Base-by-base conservation (phyloP, 2,113 vertebrate genomes). In the Setophaga petechia region DNA sequence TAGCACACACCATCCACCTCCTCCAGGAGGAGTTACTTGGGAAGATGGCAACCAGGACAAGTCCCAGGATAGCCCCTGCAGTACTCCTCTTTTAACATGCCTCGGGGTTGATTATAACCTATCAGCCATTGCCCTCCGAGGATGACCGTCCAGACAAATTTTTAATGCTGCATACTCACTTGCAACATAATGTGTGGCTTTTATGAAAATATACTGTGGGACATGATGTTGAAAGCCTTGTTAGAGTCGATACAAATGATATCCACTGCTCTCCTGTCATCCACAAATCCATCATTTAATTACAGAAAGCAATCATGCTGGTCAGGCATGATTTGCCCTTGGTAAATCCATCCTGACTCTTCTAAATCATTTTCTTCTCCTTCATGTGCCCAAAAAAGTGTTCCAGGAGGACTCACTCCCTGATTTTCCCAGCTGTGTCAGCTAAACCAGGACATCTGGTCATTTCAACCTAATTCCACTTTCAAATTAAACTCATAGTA, bases 341-440 rank as follows among this genome's bases (percentile, higher is more conserved):
- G 37, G 67, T 90, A 96, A 95, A 95, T 86, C 46, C 63, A 83
- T 73, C 59, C 41, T 92, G 82, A 93, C 92, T 85, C 79, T 55
- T 96, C 51, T 87, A 95, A 93, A 94, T 87, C 1, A 83, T 91
- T 95, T 93, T 94, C 63, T 76, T 93, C 75, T 86, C 85, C 63
- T 94, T 93, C 37, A 43, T 92, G 67, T 85, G 37, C 51, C 75
- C 82, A 96, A 88, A 84, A 95, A 93, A 57, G 14, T 83, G 85
- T 94, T 94, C 82, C 88, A 90, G 58, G 14, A 95, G 82, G 79
- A 86, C 94, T 94, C 82, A 73, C 46, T 93, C 62, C 59, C 65
- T 83, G 63, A 88, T 96, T 96, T 95, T 94, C 82, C 88, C 94
- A 95, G 92, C 88, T 96, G 92, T 83, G 79, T 90, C 85, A 96